phyloP scores from a whole-genome alignment of 64 coral and sea anemone species.

The Platygyra sinensis region DNA sequence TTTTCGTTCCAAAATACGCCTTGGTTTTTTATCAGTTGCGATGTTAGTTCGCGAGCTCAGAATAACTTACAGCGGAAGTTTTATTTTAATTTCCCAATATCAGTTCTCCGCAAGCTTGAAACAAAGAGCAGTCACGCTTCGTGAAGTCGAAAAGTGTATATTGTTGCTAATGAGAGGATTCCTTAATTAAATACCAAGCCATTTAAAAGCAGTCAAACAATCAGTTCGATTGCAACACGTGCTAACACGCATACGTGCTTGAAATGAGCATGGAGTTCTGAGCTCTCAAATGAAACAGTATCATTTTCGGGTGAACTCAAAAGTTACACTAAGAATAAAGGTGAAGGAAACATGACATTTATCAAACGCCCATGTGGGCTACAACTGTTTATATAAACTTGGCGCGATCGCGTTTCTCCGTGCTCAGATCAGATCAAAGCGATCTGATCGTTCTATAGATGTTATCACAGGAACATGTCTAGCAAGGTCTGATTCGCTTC shows the following conservation, averaged over 20 bases:
- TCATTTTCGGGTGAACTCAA: not conserved
- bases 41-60: no score
- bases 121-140: no score
- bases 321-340: not conserved
- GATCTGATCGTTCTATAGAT: not conserved
- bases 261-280: not conserved
- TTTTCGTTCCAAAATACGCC: no score
- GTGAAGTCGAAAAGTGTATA: no score
- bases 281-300: not conserved
- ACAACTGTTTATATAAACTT: not conserved
- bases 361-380: not conserved
- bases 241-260: not conserved
- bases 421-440: not conserved
- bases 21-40: no score
- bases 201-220: no score
- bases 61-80: no score
- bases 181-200: no score
- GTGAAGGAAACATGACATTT: not conserved
- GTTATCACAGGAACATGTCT: constrained; percentile 2
- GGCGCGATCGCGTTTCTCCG: not conserved
- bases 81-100: no score
- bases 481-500: not conserved
- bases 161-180: no score
- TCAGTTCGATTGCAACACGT: no score
- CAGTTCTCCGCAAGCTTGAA: no score